Base-by-base conservation (phyloP, 2,113 vertebrate species). In the Osmerus mordax region DNA sequence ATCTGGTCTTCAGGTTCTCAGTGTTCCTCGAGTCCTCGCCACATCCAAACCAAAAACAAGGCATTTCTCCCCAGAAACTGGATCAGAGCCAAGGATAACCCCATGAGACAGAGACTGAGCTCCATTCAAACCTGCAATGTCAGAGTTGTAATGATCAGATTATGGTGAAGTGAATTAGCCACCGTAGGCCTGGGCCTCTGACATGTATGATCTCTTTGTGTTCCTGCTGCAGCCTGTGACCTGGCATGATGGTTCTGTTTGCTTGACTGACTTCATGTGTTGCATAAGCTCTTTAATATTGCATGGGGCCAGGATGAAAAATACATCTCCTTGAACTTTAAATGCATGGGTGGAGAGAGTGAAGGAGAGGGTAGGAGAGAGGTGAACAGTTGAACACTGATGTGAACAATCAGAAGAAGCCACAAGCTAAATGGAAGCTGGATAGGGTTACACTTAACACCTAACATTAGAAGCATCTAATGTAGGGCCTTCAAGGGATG, bases 281-380 rank as follows among this genome's bases (percentile, higher is more conserved):
- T 93, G 90, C 86, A n/a, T 91, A 92, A 92, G 88, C 69, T 59
- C 70, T 82, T 92, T 66, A 91, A 92, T 92, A 91, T 92, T 92
- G 89, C 51, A 92, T 84, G 41, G 41, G 67, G 12, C 66, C 1
- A 3, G 60, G 72, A 90, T 90, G 56, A 91, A 92, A 91, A 87
- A 92, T 89, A 81, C 86, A 91, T 88, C 54, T 51, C 65, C 80
- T 74, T 84, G 78, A 85, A 87, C 84, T 81, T 64, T 84, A 83
- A 87, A 88, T 82, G 78, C 77, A 74, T 47, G 52, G 67, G 59
- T 73, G 75, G 69, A 11, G 28, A 21, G 75, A 61, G 58, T 68
- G 9, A 72, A 60, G 28, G 59, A 28, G n/a, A 29, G 59, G 23
- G 23, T 3, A 21, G 41, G 9, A 47, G 41, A 47, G 41, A 47